These are phyloP conservation scores for Cervus canadensis DNA, from an alignment of 2,113 vertebrate genomes.

Conservation along the genomic window DNA sequence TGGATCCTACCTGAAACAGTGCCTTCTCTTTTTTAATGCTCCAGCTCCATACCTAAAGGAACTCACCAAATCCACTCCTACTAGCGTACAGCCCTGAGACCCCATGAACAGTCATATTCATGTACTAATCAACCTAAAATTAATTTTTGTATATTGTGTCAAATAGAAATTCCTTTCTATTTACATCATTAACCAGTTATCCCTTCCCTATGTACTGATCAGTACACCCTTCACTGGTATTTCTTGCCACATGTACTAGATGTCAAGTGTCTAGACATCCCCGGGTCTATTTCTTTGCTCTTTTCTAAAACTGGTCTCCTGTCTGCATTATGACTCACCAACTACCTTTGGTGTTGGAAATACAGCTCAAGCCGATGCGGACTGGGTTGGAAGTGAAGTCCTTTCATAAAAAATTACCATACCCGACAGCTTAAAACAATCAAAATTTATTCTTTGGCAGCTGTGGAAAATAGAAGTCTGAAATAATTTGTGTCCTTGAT, in stretches of 20 bases:
- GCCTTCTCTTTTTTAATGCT: background rate
- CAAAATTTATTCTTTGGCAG: too few species aligned
- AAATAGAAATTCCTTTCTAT: background rate
- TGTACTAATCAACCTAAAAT: background rate
- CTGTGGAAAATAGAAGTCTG: too few species aligned
- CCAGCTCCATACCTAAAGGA: background rate
- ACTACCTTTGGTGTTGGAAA: too few species aligned
- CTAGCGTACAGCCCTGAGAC: background rate
- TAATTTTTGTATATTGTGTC: background rate
- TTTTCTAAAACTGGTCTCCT: background rate
- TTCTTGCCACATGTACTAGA: background rate
- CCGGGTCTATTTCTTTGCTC: background rate
- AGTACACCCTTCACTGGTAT: background rate
- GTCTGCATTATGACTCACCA: background rate
- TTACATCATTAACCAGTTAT: background rate
- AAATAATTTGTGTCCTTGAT: too few species aligned
- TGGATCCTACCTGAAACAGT: background rate
- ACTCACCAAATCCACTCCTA: background rate
- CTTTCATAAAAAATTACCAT: too few species aligned
- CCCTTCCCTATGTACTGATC: background rate
- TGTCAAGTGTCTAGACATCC: background rate
- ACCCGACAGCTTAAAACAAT: too few species aligned
- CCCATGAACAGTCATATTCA: background rate
- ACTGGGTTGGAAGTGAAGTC: too few species aligned
- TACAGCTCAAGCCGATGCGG: too few species aligned